phyloP scores from a whole-genome alignment of 2,113 vertebrate genomes.

The Serilophus lunatus region DNA sequence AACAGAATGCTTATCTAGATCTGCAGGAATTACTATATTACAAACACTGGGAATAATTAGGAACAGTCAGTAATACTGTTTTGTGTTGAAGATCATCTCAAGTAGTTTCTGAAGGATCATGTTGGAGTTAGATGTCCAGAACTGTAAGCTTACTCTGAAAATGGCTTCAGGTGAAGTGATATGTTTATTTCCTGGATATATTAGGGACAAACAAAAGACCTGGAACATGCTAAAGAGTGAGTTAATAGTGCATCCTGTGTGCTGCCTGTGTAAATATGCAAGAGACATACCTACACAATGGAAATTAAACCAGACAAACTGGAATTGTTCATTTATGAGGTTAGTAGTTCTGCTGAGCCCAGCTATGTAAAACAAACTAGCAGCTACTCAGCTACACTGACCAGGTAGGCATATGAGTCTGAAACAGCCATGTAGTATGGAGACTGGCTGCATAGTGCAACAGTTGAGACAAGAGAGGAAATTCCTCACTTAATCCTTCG shows the following conservation, averaged over 20 bases:
- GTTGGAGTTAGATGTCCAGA: not conserved
- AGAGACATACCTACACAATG: not conserved
- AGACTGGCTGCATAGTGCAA: not conserved
- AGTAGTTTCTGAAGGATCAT: not conserved
- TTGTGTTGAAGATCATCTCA: not conserved
- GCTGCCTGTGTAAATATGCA: not conserved
- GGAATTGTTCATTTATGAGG: not conserved
- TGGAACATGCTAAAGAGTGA: not conserved
- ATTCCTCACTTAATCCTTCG: not conserved
- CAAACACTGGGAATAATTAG: not conserved
- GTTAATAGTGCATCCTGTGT: not conserved
- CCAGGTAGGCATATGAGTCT: not conserved
- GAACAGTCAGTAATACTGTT: not conserved
- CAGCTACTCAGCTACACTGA: not conserved
- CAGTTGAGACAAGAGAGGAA: not conserved
- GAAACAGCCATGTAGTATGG: not conserved
- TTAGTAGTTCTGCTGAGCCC: not conserved
- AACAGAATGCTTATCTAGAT: not conserved
- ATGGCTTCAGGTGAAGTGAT: not conserved
- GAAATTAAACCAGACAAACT: not conserved
- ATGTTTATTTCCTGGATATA: not conserved
- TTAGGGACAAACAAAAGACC: not conserved
- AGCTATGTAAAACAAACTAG: not conserved
- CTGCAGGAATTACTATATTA: not conserved
- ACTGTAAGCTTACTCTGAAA: not conserved